Percentiles rank a stretch among this genome's conserved stretches.
Conservation (phyloP, 2,888 invertebrate species). For the Ophion obscuratus region DNA sequence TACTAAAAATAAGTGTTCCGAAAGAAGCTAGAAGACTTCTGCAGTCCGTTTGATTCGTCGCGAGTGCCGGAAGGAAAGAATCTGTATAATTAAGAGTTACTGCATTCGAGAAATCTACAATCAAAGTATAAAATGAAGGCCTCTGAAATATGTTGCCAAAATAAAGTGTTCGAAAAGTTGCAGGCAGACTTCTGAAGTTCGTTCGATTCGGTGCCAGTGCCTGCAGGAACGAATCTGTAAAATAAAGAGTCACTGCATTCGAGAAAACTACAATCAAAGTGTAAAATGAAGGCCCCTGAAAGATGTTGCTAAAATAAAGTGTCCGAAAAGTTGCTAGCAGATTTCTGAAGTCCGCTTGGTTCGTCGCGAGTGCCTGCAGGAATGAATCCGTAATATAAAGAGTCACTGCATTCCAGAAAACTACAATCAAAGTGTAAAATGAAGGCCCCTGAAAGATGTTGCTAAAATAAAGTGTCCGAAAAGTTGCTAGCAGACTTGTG, state of each 20-base stretch:
- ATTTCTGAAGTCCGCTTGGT: background rate
- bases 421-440: background rate
- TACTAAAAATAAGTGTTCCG: background rate
- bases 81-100: background rate
- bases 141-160: background rate
- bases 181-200: background rate
- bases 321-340: background rate
- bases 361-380: background rate
- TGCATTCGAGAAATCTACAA: background rate
- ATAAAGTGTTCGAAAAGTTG: background rate
- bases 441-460: background rate
- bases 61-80: background rate
- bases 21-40: background rate
- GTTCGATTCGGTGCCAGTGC: background rate
- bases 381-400: background rate
- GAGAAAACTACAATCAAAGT: background rate
- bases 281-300: background rate
- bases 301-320: background rate
- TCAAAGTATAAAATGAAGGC: background rate
- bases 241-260: background rate
- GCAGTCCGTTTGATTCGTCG: background rate
- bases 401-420: background rate
- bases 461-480: background rate
- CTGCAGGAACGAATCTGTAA: background rate
- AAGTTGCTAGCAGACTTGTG: background rate